Conservation (phyloP, 2,888 invertebrate genomes). For the Calameuta filiformis region DNA sequence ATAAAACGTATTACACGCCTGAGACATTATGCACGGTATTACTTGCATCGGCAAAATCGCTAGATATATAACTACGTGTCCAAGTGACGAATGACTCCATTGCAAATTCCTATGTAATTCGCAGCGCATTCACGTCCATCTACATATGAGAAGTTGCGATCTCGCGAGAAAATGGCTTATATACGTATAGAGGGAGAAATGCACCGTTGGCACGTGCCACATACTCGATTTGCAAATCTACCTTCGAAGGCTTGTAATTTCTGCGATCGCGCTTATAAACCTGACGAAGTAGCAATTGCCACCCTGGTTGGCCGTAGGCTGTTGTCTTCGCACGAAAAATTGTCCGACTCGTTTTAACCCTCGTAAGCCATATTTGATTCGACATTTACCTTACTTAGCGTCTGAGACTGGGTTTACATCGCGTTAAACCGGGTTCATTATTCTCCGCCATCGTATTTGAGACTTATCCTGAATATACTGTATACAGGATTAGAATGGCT, state of each 20-base stretch:
- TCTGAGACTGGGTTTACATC: neutral
- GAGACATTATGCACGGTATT: constrained; percentile 39
- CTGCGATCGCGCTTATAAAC: neutral
- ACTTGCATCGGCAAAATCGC: constrained; percentile 30
- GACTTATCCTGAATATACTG: neutral
- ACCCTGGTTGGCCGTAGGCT: neutral
- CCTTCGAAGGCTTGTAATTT: neutral
- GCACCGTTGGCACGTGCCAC: neutral
- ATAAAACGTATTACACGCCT: constrained; percentile 38
- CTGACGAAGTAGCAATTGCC: neutral
- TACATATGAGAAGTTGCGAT: neutral
- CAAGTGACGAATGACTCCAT: neutral
- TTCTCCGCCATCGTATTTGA: neutral
- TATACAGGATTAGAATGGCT: neutral
- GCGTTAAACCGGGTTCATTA: neutral
- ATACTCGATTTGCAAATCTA: neutral
- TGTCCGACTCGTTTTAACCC: neutral
- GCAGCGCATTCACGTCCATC: neutral
- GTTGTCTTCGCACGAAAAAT: neutral
- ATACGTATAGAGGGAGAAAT: neutral
- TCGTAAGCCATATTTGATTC: neutral
- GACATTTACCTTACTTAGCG: neutral
- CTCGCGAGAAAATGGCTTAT: neutral
- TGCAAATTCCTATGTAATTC: neutral
- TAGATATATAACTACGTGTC: constrained; percentile 9